phyloP scores from a whole-genome alignment of 2,797 vertebrate genomes.

The Onychomys leucogaster region DNA sequence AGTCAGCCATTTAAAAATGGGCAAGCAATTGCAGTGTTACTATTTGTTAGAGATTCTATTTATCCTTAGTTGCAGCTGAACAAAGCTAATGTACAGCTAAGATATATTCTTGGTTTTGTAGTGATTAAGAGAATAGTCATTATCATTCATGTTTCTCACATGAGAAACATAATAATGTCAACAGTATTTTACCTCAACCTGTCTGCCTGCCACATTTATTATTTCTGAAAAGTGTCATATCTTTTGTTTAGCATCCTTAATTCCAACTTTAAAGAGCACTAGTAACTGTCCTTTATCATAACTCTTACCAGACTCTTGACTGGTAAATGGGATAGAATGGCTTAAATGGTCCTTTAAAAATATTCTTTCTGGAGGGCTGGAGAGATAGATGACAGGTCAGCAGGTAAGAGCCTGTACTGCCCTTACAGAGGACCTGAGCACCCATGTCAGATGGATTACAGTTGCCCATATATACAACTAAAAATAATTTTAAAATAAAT shows the following conservation, averaged over 20 bases:
- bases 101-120: neutral
- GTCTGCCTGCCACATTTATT: neutral
- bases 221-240: neutral
- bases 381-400: neutral
- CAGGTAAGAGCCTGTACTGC: neutral
- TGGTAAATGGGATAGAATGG: neutral
- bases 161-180: neutral
- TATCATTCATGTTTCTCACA: neutral
- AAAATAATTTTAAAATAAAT: neutral
- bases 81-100: neutral
- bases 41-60: neutral
- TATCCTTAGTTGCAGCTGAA: neutral
- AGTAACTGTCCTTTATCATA: neutral
- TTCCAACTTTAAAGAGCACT: constrained; percentile 21
- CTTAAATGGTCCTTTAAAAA: constrained; percentile 9
- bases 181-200: constrained; percentile 53
- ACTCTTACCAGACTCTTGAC: neutral
- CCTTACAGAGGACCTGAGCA: neutral
- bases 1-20: neutral
- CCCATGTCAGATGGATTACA: neutral
- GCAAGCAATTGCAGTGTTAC: neutral
- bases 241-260: neutral
- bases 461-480: neutral
- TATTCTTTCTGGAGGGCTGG: neutral
- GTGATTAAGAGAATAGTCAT: neutral